Evolutionary conservation across 2,113 vertebrate genomes (phyloP).

Genomic region (Leptodactylus fuscus): DNA sequence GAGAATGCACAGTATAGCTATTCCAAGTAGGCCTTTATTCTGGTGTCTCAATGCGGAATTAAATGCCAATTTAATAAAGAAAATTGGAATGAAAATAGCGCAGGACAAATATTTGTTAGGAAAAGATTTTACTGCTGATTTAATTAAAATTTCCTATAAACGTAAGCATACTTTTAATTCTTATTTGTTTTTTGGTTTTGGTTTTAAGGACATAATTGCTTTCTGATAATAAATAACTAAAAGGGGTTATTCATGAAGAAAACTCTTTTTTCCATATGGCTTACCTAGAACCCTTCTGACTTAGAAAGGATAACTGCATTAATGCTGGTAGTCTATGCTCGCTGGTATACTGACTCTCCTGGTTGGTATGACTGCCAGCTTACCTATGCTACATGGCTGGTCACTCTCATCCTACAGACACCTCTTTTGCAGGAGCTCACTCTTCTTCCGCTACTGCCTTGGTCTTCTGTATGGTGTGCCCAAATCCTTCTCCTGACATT

Average conservation of each 20-base stretch:
- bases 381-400: too few relatives aligned
- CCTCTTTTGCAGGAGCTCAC: too few relatives aligned
- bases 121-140: neutral
- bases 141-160: neutral
- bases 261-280: neutral
- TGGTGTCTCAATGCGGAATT: neutral
- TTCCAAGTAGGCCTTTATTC: neutral
- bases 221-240: too few relatives aligned
- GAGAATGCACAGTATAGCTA: constrained; percentile 37
- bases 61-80: neutral
- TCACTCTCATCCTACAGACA: too few relatives aligned
- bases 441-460: too few relatives aligned
- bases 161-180: neutral
- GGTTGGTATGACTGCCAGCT: too few relatives aligned
- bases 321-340: too few relatives aligned
- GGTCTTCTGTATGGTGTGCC: too few relatives aligned
- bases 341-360: too few relatives aligned
- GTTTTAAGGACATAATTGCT: neutral
- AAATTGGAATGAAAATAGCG: neutral
- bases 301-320: neutral
- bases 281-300: neutral
- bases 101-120: neutral
- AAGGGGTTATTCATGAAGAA: too few relatives aligned
- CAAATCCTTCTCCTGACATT: too few relatives aligned
- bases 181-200: neutral